Evolutionary conservation across 2,888 invertebrate species (phyloP).

Genomic region (Phengaris arion): DNA sequence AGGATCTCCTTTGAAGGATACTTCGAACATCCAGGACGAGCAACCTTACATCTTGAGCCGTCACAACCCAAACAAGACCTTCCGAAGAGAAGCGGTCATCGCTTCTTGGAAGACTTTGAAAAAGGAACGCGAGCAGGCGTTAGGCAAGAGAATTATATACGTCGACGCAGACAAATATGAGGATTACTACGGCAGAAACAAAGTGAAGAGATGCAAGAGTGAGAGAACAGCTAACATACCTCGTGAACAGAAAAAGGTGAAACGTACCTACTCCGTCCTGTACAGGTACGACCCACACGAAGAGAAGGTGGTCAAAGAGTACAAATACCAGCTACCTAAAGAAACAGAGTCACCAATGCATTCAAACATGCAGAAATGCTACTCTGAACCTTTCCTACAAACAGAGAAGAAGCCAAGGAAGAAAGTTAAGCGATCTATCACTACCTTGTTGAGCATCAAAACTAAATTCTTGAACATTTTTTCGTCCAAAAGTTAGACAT

Average conservation of each 20-base stretch:
- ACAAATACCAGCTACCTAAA: conserved; percentile 67
- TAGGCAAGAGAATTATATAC: conserved; percentile 69
- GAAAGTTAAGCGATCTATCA: conserved; percentile 72
- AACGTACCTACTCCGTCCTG: conserved; percentile 70
- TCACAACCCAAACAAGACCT: conserved; percentile 75
- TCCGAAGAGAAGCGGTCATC: conserved; percentile 73
- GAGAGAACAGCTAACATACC: conserved; percentile 60
- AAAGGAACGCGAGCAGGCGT: conserved; percentile 71
- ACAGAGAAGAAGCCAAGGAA: conserved; percentile 64
- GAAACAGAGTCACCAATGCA: conserved; percentile 46
- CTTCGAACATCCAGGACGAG: conserved; percentile 70
- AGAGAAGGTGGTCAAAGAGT: conserved; percentile 72
- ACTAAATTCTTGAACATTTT: conserved; percentile 73
- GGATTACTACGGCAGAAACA: conserved; percentile 71
- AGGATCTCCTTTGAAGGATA: conserved; percentile 71
- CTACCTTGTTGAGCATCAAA: conserved; percentile 69
- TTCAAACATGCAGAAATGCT: conserved; percentile 57
- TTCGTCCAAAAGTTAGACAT: conserved; percentile 63
- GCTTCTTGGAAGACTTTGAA: conserved; percentile 76
- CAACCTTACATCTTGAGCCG: conserved; percentile 68
- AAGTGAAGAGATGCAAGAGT: conserved; percentile 72
- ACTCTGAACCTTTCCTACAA: conserved; percentile 67
- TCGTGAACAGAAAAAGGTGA: conserved; percentile 64
- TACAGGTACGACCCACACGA: conserved; percentile 71
- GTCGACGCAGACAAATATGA: conserved; percentile 68